Base-by-base conservation (phyloP, 2,888 invertebrate species). In the Cetonia aurata region DNA sequence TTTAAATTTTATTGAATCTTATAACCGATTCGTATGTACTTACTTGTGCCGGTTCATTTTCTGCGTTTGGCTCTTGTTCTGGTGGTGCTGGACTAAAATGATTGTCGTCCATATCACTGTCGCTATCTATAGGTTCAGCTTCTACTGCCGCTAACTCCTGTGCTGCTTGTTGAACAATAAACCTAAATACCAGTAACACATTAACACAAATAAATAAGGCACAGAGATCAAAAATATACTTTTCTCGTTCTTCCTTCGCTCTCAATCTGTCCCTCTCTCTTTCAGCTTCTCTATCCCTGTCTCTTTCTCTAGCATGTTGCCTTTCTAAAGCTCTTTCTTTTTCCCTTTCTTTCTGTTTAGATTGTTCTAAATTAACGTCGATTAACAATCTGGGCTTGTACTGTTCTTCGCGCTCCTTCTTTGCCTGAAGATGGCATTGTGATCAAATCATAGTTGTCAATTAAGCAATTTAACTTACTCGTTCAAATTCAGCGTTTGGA, bases 281-380 rank as follows among this genome's bases (percentile, higher is more conserved):
- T 85, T 96, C 94, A 0, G 96, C 96, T 86, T 99, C 99, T 71
- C 93, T 89, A 82, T 93, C 92, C 72, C 95, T 88, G 82, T 97
- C 96, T 78, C 94, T 91, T 80, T 95, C 93, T 78, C 93, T 91
- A 75, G 83, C 83, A 41, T 79, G 77, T 57, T 84, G 83, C 75
- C 86, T 75, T 80, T 87, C 87, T 72, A 85, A 75, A 79, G 86
- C 87, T 74, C 88, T 82, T 79, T 86, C 87, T 68, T 85, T 84
- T 81, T 90, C 90, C 52, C 87, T 86, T 82, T 89, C 90, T 62
- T 88, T 86, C 78, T 90, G 89, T 80, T 87, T 88, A 79, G 87
- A 86, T 73, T 86, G 86, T 79, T 89, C 90, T 81, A 89, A 85
- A 79, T 88, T 89, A 6, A 89, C 90, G 84, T 91, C 91, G 75